These are phyloP conservation scores for Copidosoma aretas DNA, from an alignment of 2,888 invertebrate species.

Conservation along the genomic window DNA sequence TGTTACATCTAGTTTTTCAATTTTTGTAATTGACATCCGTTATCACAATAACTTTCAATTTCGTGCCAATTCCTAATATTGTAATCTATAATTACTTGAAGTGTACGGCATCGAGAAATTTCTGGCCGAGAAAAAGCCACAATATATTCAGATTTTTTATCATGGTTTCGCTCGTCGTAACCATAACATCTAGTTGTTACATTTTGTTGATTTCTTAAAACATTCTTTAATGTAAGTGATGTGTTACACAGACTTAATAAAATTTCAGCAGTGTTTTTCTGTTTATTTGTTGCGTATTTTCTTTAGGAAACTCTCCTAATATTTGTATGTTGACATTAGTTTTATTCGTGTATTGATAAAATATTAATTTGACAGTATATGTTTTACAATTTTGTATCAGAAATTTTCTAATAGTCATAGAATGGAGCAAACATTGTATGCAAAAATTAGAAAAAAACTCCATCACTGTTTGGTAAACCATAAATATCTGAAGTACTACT, in stretches of 20 bases:
- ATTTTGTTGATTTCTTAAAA: neutral
- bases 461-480: neutral
- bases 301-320: too few relatives aligned
- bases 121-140: neutral
- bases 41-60: slow-evolving; percentile 29
- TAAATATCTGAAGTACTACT: neutral
- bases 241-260: too few relatives aligned
- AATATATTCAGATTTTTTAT: slow-evolving; percentile 1
- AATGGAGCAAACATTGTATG: slow-evolving; percentile 2
- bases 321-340: too few relatives aligned
- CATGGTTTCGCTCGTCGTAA: neutral
- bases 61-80: slow-evolving; percentile 12
- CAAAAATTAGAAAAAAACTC: slow-evolving; percentile 7
- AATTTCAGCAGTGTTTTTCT: too few relatives aligned
- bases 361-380: too few relatives aligned
- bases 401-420: neutral
- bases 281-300: too few relatives aligned
- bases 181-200: slow-evolving; percentile 3
- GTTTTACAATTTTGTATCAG: neutral
- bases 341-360: too few relatives aligned
- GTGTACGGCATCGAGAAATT: neutral
- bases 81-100: slow-evolving; percentile 10
- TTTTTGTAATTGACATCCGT: neutral
- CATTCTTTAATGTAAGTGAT: neutral
- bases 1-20: slow-evolving; percentile 3